phyloP scores from a whole-genome alignment of 2,113 vertebrate genomes.

The Scartelaos histophorus region DNA sequence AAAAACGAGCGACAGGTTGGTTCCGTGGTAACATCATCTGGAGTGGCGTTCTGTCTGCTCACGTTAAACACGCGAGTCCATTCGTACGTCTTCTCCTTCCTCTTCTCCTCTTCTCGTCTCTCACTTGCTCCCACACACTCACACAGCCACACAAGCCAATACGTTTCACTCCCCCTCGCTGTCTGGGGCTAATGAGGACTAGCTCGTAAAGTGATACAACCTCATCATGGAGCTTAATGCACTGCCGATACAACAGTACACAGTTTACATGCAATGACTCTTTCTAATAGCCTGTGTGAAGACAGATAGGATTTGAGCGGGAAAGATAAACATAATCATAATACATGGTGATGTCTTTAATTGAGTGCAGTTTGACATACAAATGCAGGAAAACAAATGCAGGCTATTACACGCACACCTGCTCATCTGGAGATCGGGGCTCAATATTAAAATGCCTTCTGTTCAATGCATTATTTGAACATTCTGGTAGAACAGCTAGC shows the following conservation, averaged over 20 bases:
- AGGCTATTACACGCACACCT: neutral
- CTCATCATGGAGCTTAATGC: conserved; percentile 41
- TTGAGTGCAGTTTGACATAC: neutral
- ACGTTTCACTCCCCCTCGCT: neutral
- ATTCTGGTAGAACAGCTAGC: neutral
- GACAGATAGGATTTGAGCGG: conserved; percentile 6
- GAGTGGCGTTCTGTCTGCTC: neutral
- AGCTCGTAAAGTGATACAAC: conserved; percentile 26
- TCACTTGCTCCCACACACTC: conserved; percentile 24
- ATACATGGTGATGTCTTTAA: conserved; percentile 3
- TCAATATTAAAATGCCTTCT: conserved; percentile 15
- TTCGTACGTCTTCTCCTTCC: neutral
- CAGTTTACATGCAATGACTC: conserved; percentile 19
- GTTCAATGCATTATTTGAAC: conserved; percentile 6
- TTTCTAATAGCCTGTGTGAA: conserved; percentile 7
- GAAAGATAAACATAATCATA: neutral
- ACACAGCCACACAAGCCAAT: conserved; percentile 9
- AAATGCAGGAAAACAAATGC: conserved; percentile 11
- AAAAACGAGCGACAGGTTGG: conserved; percentile 50
- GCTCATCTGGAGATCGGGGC: neutral
- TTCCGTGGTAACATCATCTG: conserved; percentile 9
- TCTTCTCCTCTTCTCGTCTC: conserved; percentile 9
- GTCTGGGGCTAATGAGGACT: conserved; percentile 32
- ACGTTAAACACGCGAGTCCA: neutral
- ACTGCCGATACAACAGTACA: conserved; percentile 27